Base-by-base conservation (phyloP, 1,140 invertebrate species). In the Calosoma granatense region DNA sequence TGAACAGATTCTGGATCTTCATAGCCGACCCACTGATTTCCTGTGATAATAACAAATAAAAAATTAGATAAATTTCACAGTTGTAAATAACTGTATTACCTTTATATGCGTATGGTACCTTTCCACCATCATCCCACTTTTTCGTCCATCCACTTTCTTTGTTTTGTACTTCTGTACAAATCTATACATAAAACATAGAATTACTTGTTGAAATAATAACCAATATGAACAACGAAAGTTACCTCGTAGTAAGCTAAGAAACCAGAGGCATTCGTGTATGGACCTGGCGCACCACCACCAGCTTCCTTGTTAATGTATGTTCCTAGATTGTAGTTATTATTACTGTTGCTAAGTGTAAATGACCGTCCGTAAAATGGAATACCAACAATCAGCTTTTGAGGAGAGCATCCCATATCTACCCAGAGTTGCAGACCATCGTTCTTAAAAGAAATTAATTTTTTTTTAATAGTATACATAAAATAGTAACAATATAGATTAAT, bases 11-110 rank as follows among this genome's bases (percentile, higher is more conserved):
- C 76, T 2, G 76, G 72, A 66, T 94, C 84, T 70, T 97, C 94
- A 66, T 93, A 96, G 12, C 92, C 92, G 20, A 95, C 86, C 92
- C 93, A 95, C 67, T 94, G 90, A 0, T 84, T 90, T 41, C 76
- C 80, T 81, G 51, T 2, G 56, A 57, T 26, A 12, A 57, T 55
- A 56, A 55, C 21, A 22, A 30, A 14, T 55, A 54, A 14, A 19
- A 3, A 11, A 52, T 2, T 55, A 6, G 14, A 41, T 14, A 41
- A 55, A 55, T 55, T 6, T 17, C 39, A 12, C 41, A 55, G 53
- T 21, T 36, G 23, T 39, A 4, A 14, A 30, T 30, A 30, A 26
- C n/a, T n/a, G n/a, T n/a, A n/a, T 3, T 65, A 78, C 84, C 88
- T 74, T 91, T 87, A 69, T 90, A 90, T 9, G 86, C 82, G 67